Base-by-base conservation (phyloP, 37 sponge, comb jelly and placozoan species). In the Oopsacas minuta region DNA sequence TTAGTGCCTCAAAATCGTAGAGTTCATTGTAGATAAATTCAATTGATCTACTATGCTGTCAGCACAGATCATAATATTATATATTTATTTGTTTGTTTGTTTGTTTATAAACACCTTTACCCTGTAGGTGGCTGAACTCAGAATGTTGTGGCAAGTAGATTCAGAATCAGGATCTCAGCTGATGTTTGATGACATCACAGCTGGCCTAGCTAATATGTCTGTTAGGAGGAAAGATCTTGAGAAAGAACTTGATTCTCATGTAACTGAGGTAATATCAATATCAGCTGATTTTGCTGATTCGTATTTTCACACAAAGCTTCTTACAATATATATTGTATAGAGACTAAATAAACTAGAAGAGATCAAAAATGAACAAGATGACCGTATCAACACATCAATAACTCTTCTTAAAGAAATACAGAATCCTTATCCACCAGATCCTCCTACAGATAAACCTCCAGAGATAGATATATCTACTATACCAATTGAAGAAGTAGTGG, bases 121-220 rank as follows among this genome's bases (percentile, higher is more conserved):
- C 28, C 28, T 12, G 1, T n/a, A 61, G 75, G 75, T 61, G 22
- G 75, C 75, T 3, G 75, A 61, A 34, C 30, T 61, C 32, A 3
- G 30, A 3, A 61, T 61, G 75, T 34, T 61, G 1, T 61, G 75
- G 75, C 75, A 61, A 12, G 75, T 61, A 3, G 75, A 61, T 25
- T 61, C 75, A 3, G 75, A 61, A 34, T 20, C 75, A 61, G 75
- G 75, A 25, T 61, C 75, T 12, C 75, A 61, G 75, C 30, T 61
- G 7, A 42, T 42, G 49, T 61, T 25, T n/a, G 75, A 61, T 25
- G 75, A 61, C 75, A 61, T 61, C 30, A 25, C 75, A 25, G 30
- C 75, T 61, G 75, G 75, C 22, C 75, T 61, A 61, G 75, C 75
- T 61, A 61, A 61, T 34, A 61, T 61, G 75, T 61, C 75, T n/a